phyloP scores from a whole-genome alignment of 1,140 invertebrate genomes.

The Zaprionus ornatus region DNA sequence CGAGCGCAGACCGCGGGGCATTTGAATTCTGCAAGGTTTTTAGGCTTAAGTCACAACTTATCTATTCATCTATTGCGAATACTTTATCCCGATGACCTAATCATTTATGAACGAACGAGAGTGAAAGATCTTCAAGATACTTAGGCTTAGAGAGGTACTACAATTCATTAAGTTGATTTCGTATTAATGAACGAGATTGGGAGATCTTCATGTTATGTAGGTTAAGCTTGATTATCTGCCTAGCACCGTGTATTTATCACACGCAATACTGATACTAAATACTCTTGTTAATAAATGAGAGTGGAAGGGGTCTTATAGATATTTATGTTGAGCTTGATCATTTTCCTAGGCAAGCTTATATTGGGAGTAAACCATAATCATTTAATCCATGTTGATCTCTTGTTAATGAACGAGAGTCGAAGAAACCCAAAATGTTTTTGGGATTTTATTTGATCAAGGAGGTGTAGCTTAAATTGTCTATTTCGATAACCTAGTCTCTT shows the following conservation, averaged over 20 bases:
- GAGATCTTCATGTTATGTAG: neutral
- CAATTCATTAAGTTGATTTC: neutral
- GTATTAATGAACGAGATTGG: neutral
- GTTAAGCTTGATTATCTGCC: too few species aligned
- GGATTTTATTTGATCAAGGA: neutral
- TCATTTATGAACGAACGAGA: neutral
- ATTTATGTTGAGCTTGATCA: too few species aligned
- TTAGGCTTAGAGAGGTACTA: neutral
- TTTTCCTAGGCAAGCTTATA: neutral
- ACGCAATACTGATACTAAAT: too few species aligned
- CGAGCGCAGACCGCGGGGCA: neutral
- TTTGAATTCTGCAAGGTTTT: slow-evolving; percentile 4
- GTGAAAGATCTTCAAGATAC: neutral
- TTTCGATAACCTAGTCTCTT: neutral
- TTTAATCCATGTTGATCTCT: neutral
- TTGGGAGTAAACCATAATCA: neutral
- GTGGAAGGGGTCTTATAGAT: too few species aligned
- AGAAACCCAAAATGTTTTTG: neutral
- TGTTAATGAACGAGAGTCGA: neutral
- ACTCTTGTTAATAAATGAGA: too few species aligned
- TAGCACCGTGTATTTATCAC: too few species aligned
- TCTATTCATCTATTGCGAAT: neutral
- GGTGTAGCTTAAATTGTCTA: neutral
- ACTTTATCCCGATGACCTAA: neutral
- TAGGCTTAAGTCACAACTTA: slow-evolving; percentile 4